Evolutionary conservation across 2,888 invertebrate genomes (phyloP), one percentile per base, ranked within the genome.

Genomic region (Drosophila fungiperda): DNA sequence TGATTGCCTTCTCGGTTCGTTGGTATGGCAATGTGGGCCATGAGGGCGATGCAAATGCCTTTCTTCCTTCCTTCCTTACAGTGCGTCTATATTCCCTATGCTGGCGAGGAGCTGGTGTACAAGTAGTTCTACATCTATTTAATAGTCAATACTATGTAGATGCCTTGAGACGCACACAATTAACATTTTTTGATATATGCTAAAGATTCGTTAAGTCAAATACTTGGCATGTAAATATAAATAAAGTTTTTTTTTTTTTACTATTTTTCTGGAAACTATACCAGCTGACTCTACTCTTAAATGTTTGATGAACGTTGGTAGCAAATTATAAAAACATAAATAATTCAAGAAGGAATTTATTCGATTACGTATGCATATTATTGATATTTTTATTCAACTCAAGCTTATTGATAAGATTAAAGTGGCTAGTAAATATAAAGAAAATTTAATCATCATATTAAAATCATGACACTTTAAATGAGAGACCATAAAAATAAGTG

Each of bases 81-180:
- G 26, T 95, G 96, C 62, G 96, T 96, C 92, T 98, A 98, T 94
- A 97, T 98, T 93, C 95, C 97, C 17, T 98, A 95, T 91, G 97
- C 94, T 1, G 97, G 97, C 50, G 94, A 95, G 86, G 98, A 98
- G 92, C 92, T 97, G 66, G 95, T 95, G 55, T 97, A 96, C 94
- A 94, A 95, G n/a, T 96, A 97, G 59, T 98, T 96, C 91, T 97
- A 98, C 94, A 94, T 98, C 83, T 95, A 76, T 78, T 76, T 50
- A 40, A 70, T 66, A 70, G 77, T 70, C 62, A 29, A 35, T 67
- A 52, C 62, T 52, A 35, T 49, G 77, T 68, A 76, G 78, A 72
- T 61, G 70, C 67, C 36, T 58, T 3, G 50, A 80, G 80, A 76
- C 54, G 58, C 67, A 58, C 62, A 77, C 67, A 75, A 76, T 69